Evolutionary conservation across 1,140 invertebrate species (phyloP), one percentile per base, ranked within the genome.

Genomic region (Drosophila sp.): DNA sequence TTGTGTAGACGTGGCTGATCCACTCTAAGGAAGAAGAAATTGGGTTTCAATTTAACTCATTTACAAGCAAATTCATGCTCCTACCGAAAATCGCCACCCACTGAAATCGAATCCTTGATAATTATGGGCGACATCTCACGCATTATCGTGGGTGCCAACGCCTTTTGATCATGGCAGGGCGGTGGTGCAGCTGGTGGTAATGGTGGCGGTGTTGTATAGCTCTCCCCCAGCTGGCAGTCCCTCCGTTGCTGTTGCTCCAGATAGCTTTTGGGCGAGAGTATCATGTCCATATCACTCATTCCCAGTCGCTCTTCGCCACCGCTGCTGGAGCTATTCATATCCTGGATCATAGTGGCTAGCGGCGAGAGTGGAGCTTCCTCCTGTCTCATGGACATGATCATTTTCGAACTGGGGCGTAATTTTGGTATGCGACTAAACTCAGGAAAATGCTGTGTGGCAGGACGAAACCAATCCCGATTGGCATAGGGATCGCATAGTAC

Each of bases 1-100:
- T 93, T 93, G 62, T 92, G 91, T 30, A 92, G 70, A 41, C 92
- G 82, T 7, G 92, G 70, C 35, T 92, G 91, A 2, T 92, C 92
- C 29, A 93, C 91, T 74, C 92, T 93, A 33, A 5, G 63, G 54
- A 29, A 55, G 11, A 6, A 32, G n/a, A 23, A 30, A 30, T 44
- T 40, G 55, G 11, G 1, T 29, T 50, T 27, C 41, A 17, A 17
- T 17, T 17, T 0, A 17, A 5, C 4, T 3, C n/a, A 3, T 2
- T 35, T 32, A 8, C 2, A 54, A 25, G 29, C 1, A 27, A 23
- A 27, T 1, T 29, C 2, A 30, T 8, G 10, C 2, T 1, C 70
- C 78, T 71, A 92, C 91, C 91, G 89, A 70, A 78, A 91, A 29
- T 91, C 90, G 0, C 91, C 85, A 5, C 91, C 91, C 10, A 91